Evolutionary conservation across 2,888 invertebrate genomes (phyloP).

Genomic region (Habroteleia sp.): DNA sequence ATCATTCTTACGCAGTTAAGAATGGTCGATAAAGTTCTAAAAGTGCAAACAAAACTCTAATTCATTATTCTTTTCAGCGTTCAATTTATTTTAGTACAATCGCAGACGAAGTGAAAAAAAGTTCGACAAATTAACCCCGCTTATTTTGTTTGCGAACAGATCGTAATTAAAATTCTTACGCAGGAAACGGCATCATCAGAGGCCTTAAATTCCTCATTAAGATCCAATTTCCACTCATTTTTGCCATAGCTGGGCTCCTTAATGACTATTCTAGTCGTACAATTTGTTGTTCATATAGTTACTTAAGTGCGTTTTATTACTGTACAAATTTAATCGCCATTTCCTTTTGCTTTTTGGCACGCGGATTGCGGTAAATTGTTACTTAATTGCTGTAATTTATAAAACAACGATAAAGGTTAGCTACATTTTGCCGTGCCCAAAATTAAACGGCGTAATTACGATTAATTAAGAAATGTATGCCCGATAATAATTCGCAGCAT

Average conservation of each 20-base stretch:
- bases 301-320: constrained; percentile 5
- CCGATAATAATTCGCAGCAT: background rate
- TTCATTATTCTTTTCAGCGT: constrained; percentile 9
- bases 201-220: constrained; percentile 25
- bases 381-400: constrained; percentile 13
- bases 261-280: constrained; percentile 4
- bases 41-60: background rate
- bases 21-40: too few species aligned
- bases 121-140: background rate
- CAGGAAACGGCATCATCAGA: constrained; percentile 16
- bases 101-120: constrained; percentile 1
- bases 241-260: background rate
- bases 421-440: background rate
- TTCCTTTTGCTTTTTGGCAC: constrained; percentile 1
- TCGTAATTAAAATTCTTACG: constrained; percentile 30
- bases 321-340: constrained; percentile 8
- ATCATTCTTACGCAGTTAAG: too few species aligned
- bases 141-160: constrained; percentile 19
- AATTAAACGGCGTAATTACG: constrained; percentile 5
- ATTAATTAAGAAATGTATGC: constrained; percentile 9
- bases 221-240: constrained; percentile 18
- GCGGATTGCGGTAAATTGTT: constrained; percentile 6
- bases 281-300: constrained; percentile 22
- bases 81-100: constrained; percentile 14
- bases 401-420: background rate